Base-by-base conservation (phyloP, 2,797 vertebrate species). In the Acrocephalus scirpaceus region DNA sequence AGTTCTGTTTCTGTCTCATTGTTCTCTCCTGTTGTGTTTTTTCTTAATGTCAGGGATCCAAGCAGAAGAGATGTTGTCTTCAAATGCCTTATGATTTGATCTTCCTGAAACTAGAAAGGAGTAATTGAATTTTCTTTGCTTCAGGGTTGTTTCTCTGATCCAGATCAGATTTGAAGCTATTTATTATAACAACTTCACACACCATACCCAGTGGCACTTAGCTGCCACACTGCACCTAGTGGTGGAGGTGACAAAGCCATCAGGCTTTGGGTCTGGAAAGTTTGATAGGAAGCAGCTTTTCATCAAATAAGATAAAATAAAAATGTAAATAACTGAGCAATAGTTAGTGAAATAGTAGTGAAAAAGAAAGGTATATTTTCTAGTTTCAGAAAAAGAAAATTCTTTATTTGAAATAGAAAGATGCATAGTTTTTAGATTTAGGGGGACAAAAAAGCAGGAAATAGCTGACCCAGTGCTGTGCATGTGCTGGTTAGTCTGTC, bases 401-500 rank as follows among this genome's bases (percentile, higher is more conserved):
- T 25, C 6, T 36, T 36, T 20, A 16, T 74, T 48, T 58, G 53
- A 69, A 60, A n/a, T 9, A 70, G 47, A 57, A 65, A 56, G 20
- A 38, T 7, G 13, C 2, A 16, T 7, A 23, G 10, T 21, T 82
- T 88, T 64, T 48, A 51, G 40, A 45, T 40, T 75, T 53, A 18
- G 25, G 29, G 16, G 18, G 29, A 25, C 26, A 20, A 27, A 30
- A 27, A 7, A 45, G 9, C 9, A 44, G 71, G 21, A 69, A 69
- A 20, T 11, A 65, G 32, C n/a, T 80, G 61, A 13, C 29, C 25
- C 19, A 9, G 25, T 45, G 34, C 65, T 70, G 16, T 69, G 38
- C 5, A 0, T 22, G 10, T 42, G 45, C 36, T 40, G n/a, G 14
- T 60, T 0, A 1, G 4, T 47, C 30, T 74, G 53, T 48, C 32